These are phyloP conservation scores for Metopolophium dirhodum DNA, from an alignment of 1,140 invertebrate species.

Conservation along the genomic window DNA sequence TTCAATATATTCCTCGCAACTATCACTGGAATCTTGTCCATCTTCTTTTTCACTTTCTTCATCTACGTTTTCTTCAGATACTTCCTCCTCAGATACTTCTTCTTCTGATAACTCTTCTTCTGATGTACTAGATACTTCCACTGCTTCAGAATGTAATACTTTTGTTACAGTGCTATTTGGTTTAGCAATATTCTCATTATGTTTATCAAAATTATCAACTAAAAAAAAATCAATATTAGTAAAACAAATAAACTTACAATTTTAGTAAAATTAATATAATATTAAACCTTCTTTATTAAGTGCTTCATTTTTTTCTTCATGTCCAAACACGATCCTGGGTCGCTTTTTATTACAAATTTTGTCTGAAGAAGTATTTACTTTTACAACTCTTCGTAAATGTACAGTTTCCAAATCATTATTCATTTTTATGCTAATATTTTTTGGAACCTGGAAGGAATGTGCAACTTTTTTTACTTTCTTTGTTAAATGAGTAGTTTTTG, in stretches of 20 bases:
- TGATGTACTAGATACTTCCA: constrained; percentile 31
- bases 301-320: background rate
- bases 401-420: constrained; percentile 1
- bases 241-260: background rate
- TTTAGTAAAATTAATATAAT: background rate
- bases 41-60: constrained; percentile 55
- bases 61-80: constrained; percentile 41
- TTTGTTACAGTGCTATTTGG: constrained; percentile 9
- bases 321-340: constrained; percentile 46
- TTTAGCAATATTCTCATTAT: background rate
- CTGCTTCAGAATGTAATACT: background rate
- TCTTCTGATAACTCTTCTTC: constrained; percentile 20
- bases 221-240: background rate
- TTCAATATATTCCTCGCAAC: background rate
- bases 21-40: constrained; percentile 28
- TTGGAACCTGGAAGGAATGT: background rate
- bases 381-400: constrained; percentile 20
- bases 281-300: background rate
- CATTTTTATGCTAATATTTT: constrained; percentile 19
- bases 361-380: background rate
- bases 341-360: constrained; percentile 36
- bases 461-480: background rate
- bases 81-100: constrained; percentile 19
- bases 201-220: background rate
- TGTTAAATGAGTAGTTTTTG: background rate